These are phyloP conservation scores for Indicator indicator DNA, from an alignment of 2,113 vertebrate species.

Conservation along the genomic window DNA sequence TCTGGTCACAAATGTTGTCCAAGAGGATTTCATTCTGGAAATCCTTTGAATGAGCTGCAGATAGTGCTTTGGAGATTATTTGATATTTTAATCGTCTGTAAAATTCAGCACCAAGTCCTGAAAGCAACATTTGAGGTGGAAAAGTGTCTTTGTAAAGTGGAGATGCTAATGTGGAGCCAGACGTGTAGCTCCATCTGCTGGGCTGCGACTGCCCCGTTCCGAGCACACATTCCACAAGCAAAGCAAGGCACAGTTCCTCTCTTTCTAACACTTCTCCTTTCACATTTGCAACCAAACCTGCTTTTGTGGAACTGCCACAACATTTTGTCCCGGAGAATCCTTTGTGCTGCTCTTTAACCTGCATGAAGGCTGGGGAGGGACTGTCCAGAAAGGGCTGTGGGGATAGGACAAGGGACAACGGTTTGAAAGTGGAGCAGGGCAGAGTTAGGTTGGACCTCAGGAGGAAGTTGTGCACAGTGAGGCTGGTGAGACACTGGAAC, in stretches of 20 bases:
- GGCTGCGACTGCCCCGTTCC: not conserved
- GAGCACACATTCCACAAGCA: not conserved
- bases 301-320: not conserved
- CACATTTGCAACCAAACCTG: not conserved
- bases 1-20: not conserved
- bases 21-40: not conserved
- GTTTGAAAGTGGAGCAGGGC: too few relatives aligned
- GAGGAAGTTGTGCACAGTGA: too few relatives aligned
- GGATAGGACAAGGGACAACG: too few relatives aligned
- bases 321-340: not conserved
- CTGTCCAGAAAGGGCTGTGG: too few relatives aligned
- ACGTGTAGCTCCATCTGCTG: conserved; percentile 72
- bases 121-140: not conserved
- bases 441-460: too few relatives aligned
- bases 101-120: not conserved
- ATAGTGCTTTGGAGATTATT: not conserved
- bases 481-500: too few relatives aligned
- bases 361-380: too few relatives aligned
- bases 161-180: not conserved
- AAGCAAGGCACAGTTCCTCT: not conserved
- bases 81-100: not conserved
- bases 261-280: not conserved
- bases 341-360: not conserved
- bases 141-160: not conserved
- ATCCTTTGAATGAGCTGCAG: not conserved